Conservation (phyloP, 2,113 vertebrate genomes). For the Acrocephalus kingi region DNA sequence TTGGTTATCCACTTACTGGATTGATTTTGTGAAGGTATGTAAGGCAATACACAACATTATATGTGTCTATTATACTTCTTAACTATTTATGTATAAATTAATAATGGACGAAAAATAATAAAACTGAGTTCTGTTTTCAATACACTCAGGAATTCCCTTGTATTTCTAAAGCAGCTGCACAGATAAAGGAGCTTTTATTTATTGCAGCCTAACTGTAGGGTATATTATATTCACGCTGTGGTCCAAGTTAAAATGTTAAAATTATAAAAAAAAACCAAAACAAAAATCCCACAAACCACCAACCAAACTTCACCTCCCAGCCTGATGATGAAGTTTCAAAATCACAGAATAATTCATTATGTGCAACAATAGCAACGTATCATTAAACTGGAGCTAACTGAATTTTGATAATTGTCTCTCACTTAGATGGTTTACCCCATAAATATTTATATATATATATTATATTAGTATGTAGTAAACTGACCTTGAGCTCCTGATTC, state of each 20-base stretch:
- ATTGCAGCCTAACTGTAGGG: background rate
- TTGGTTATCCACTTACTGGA: background rate
- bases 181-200: background rate
- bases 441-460: background rate
- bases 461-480: background rate
- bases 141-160: background rate
- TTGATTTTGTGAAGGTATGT: background rate
- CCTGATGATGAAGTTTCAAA: background rate
- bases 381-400: background rate
- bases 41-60: background rate
- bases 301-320: background rate
- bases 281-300: background rate
- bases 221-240: background rate
- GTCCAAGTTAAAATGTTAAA: background rate
- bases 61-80: background rate
- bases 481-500: slow-evolving; percentile 84
- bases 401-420: background rate
- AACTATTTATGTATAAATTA: background rate
- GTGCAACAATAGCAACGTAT: background rate
- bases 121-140: background rate
- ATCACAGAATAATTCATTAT: background rate
- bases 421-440: background rate
- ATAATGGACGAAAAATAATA: background rate
- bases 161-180: background rate
- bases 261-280: background rate